Evolutionary conservation across 2,888 invertebrate genomes (phyloP), one percentile per base, ranked within the genome.

Genomic region (Argyra leucocephala): DNA sequence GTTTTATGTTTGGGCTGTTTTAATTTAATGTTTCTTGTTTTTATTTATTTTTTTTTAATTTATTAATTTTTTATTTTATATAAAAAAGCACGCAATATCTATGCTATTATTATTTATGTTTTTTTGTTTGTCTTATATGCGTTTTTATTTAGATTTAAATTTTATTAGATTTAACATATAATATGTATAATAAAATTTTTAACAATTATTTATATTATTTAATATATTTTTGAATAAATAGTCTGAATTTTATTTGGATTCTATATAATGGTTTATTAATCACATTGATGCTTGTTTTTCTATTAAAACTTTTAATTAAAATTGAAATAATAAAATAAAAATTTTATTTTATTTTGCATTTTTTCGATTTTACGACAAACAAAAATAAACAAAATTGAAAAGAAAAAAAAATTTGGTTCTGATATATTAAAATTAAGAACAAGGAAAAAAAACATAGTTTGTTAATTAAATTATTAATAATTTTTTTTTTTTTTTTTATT

Each of bases 261-360:
- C 6, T 48, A 18, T 48, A 18, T 18, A 18, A 48, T 48, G 5
- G n/a, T 48, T 48, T 2, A n/a, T 48, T 18, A 48, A 48, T 48
- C 48, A 48, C 48, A 48, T 48, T 48, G 48, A 48, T 48, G 48
- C 48, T 48, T 48, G 48, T 48, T 48, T 48, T 48, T n/a, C n/a
- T n/a, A n/a, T n/a, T n/a, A n/a, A n/a, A n/a, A n/a, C n/a, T n/a
- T n/a, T n/a, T n/a, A n/a, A n/a, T n/a, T n/a, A n/a, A n/a, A n/a
- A n/a, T n/a, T n/a, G n/a, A n/a, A n/a, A n/a, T n/a, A n/a, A n/a
- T n/a, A n/a, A n/a, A n/a, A n/a, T n/a, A n/a, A n/a, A n/a, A n/a
- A n/a, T n/a, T n/a, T 48, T 15, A 3, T 48, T 48, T 37, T 37
- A 9, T 15, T 37, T 15, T 9, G 3, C 15, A 3, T 15, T 15